Percentiles rank a stretch among this genome's conserved stretches.
Evolutionary conservation across 2,113 vertebrate genomes (phyloP).

Genomic region (Phodopus roborovskii): DNA sequence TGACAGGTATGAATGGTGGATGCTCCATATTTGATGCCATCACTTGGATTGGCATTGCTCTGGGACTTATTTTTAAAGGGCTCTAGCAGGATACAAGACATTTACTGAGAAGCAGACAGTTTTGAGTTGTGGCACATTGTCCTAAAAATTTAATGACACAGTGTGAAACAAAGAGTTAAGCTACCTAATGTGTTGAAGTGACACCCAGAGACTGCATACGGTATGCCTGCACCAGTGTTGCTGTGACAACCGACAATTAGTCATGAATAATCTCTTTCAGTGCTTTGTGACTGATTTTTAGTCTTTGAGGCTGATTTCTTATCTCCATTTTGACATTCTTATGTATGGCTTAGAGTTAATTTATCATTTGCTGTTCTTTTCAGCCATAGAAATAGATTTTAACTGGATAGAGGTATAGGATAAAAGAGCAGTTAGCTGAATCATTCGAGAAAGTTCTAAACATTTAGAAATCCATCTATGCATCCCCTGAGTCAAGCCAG

Average conservation of each 20-base stretch:
- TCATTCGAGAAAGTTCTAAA: neutral
- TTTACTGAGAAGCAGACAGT: neutral
- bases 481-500: neutral
- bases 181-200: neutral
- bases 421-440: neutral
- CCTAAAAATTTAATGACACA: neutral
- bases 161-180: neutral
- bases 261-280: neutral
- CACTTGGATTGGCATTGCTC: neutral
- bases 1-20: neutral
- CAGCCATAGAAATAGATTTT: neutral
- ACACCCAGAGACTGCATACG: neutral
- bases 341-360: neutral
- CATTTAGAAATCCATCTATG: neutral
- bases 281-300: neutral
- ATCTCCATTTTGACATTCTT: neutral
- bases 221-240: neutral
- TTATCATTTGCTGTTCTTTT: slow-evolving; percentile 21
- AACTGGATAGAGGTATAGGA: neutral
- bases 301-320: neutral
- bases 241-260: neutral
- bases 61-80: neutral
- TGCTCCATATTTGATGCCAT: neutral
- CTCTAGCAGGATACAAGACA: neutral
- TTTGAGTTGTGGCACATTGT: neutral